phyloP scores from a whole-genome alignment of 2,113 vertebrate genomes.

The Pteruthius melanotis region DNA sequence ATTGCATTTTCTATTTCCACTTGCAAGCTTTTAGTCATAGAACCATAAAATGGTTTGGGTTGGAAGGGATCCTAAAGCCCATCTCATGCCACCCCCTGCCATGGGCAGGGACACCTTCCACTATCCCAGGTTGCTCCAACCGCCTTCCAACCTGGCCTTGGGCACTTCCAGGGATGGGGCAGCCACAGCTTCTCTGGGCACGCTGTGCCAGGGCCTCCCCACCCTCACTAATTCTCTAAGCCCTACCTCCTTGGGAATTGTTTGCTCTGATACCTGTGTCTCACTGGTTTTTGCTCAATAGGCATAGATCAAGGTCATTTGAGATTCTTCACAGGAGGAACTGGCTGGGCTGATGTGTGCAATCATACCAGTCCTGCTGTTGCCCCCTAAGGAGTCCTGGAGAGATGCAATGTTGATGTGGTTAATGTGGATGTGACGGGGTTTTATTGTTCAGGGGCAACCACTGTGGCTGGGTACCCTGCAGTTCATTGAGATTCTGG shows the following conservation, averaged over 20 bases:
- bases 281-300: constrained; percentile 65
- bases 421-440: not conserved
- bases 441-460: not conserved
- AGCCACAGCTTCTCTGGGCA: not conserved
- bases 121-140: not conserved
- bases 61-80: not conserved
- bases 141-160: not conserved
- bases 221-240: not conserved
- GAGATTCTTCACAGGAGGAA: constrained; percentile 65
- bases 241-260: not conserved
- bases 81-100: fast-evolving
- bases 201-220: fast-evolving
- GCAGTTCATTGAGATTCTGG: not conserved
- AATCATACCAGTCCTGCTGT: constrained; percentile 67
- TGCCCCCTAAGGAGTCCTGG: constrained; percentile 68
- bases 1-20: not conserved
- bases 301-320: constrained; percentile 63
- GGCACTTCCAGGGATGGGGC: not conserved
- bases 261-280: constrained; percentile 46
- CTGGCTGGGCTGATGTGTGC: constrained; percentile 71
- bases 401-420: not conserved
- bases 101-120: not conserved
- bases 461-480: not conserved
- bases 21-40: not conserved
- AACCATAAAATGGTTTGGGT: not conserved